phyloP scores from a whole-genome alignment of 1,140 invertebrate genomes.

The Lepidostoma basale region DNA sequence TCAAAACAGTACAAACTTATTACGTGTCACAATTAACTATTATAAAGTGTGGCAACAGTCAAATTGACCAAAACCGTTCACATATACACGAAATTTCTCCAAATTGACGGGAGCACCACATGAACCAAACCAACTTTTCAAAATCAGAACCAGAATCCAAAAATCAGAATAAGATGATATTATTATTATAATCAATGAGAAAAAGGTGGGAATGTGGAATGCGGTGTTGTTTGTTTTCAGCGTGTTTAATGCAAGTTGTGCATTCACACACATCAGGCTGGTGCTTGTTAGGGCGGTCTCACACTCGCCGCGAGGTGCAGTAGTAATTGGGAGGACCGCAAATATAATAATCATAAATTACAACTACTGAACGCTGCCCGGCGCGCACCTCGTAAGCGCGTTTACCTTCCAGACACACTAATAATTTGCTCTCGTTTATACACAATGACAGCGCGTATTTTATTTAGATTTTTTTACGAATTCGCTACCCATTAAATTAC shows the following conservation, averaged over 20 bases:
- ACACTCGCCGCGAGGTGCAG: slow-evolving; percentile 12
- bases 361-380: neutral
- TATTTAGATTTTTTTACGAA: slow-evolving; percentile 14
- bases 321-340: slow-evolving; percentile 29
- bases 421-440: slow-evolving; percentile 39
- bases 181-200: too few species aligned
- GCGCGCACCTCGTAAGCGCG: neutral
- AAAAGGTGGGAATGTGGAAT: too few species aligned
- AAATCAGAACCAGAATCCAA: too few species aligned
- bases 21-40: too few species aligned
- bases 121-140: too few species aligned
- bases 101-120: too few species aligned
- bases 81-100: too few species aligned
- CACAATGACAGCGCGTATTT: slow-evolving; percentile 28
- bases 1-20: too few species aligned
- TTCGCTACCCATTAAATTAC: slow-evolving; percentile 8
- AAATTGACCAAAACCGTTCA: too few species aligned
- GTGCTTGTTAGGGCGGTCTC: slow-evolving; percentile 8
- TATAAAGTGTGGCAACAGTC: too few species aligned
- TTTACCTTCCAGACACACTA: slow-evolving; percentile 17
- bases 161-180: too few species aligned
- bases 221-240: too few species aligned
- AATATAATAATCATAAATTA: slow-evolving; percentile 33
- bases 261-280: slow-evolving; percentile 13
- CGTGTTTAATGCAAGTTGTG: slow-evolving; percentile 5